phyloP scores from a whole-genome alignment of 2,888 invertebrate species.

The Drosophila niveifrons region DNA sequence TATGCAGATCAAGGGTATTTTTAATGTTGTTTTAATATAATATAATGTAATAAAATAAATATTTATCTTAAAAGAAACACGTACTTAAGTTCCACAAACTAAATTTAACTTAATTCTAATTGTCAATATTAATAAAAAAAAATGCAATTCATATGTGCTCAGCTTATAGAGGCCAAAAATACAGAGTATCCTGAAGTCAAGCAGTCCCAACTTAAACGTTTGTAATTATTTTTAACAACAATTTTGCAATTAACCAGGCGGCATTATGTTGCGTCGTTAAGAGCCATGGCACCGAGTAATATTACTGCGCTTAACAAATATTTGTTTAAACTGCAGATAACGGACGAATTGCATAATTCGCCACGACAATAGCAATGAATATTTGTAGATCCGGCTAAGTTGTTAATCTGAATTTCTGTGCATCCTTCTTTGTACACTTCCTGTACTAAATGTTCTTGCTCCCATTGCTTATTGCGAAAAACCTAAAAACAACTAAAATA shows the following conservation, averaged over 20 bases:
- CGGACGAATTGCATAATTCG: conserved; percentile 90
- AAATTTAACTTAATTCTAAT: too few relatives aligned
- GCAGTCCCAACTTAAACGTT: too few relatives aligned
- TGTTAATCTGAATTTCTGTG: conserved; percentile 88
- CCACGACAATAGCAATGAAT: conserved; percentile 91
- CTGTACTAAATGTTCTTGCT: conserved; percentile 88
- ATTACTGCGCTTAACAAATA: conserved; percentile 87
- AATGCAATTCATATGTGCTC: too few relatives aligned
- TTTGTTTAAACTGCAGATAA: conserved; percentile 21
- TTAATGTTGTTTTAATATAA: too few relatives aligned
- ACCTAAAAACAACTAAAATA: conserved; percentile 80
- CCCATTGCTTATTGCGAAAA: conserved; percentile 89
- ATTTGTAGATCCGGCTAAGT: conserved; percentile 82
- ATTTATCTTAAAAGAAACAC: too few relatives aligned
- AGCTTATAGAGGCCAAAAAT: too few relatives aligned
- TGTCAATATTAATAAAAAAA: too few relatives aligned
- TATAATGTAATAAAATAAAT: too few relatives aligned
- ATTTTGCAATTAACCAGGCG: conserved; percentile 4
- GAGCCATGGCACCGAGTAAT: conserved; percentile 8
- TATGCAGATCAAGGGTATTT: too few relatives aligned
- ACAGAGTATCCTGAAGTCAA: too few relatives aligned
- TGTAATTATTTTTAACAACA: too few relatives aligned
- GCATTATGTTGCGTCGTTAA: conserved; percentile 15
- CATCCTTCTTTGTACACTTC: conserved; percentile 92
- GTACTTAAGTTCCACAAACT: too few relatives aligned